Evolutionary conservation across 1,140 invertebrate genomes (phyloP), one percentile per base, ranked within the genome.

Genomic region (Plodia interpunctella): DNA sequence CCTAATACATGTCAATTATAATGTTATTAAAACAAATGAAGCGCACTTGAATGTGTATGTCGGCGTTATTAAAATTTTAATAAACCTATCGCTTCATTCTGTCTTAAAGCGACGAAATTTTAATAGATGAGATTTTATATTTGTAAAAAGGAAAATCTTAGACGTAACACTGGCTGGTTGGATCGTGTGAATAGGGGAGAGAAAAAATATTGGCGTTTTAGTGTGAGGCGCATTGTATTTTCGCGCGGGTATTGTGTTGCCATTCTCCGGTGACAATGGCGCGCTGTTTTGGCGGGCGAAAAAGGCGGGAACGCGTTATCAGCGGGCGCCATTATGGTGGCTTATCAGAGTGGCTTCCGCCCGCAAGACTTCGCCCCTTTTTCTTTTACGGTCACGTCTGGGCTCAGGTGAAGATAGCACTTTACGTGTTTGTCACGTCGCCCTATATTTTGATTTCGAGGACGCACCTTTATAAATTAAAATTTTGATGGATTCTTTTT

Each of bases 1-100:
- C 74, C 77, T 88, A 83, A 88, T 88, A 88, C 77, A 75, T 87
- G 80, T 88, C 83, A 86, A 88, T 88, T 88, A 87, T 84, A 80
- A 85, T 85, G 83, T 85, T 85, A 87, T 87, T 84, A 87, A 78
- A 78, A 72, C 60, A 71, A 80, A 78, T 76, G 74, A 64, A 76
- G 72, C 55, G 66, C 72, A 67, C 82, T 83, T 63, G 20, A 72
- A 54, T 67, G 72, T 76, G 69, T 79, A 72, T 78, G 70, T 70
- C 74, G 73, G 68, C 56, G 63, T 74, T 82, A 84, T 88, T 84
- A 82, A 79, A 57, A 80, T 80, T 83, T 83, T 80, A 83, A 85
- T 80, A 84, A 77, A 19, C 11, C 28, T 30, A 10, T 5, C 49
- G 32, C 55, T 44, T 30, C 54, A 52, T 19, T 20, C 13, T 28